Base-by-base conservation (phyloP, 2,888 invertebrate genomes). In the Rutpela maculata region DNA sequence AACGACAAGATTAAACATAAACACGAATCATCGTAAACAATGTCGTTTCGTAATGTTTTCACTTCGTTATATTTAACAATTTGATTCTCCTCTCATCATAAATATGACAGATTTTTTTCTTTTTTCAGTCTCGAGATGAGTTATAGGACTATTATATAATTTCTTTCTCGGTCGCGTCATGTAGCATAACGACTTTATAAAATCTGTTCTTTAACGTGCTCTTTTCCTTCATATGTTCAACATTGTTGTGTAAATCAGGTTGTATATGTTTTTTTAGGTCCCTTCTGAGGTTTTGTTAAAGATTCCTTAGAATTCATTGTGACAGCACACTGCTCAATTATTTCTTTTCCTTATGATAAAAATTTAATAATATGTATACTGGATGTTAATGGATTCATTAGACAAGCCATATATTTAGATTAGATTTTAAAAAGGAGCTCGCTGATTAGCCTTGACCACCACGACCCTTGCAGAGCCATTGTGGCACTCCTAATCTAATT, bases 1-100 rank as follows among this genome's bases (percentile, higher is more conserved):
- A 19, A 19, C 18, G 57, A 15, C 17, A 11, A 57, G 57, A 57
- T 57, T 57, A 57, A 57, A n/a, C 57, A 57, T 57, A 57, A 57
- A n/a, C 57, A 57, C 12, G 19, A 57, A 57, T 57, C 9, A 17
- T 57, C 43, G 43, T 43, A 43, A 43, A 43, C 12, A 43, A 43
- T 43, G 43, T 15, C 43, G 7, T 43, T 4, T 43, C 15, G 43
- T 43, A 43, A 43, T 15, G 43, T 43, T 38, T 38, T 11, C 11
- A 43, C 43, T 3, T 43, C 43, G 11, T 43, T 43, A 9, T 43
- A 43, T 43, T 43, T 12, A 43, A 43, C 15, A 43, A 15, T 43
- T 15, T 43, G 43, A 43, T 10, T 43, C 43, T 43, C 7, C 4
- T 43, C 12, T 43, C 15, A 43, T 43, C 43, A 43, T 43, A 43